Evolutionary conservation across 2,888 invertebrate genomes (phyloP).

Genomic region (Macropis europaea): DNA sequence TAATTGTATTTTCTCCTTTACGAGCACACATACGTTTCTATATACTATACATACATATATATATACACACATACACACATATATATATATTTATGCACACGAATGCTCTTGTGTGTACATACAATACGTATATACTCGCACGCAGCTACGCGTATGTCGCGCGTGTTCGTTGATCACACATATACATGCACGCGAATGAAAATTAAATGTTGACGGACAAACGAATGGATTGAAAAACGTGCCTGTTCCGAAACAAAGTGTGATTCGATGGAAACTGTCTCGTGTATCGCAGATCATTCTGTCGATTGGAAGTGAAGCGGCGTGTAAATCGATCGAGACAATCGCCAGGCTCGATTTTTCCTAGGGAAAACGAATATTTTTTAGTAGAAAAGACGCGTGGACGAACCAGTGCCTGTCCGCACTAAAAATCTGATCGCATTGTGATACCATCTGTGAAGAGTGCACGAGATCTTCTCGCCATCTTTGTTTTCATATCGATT

Average conservation of each 20-base stretch:
- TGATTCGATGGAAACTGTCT: slow-evolving; percentile 18
- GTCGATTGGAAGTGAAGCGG: slow-evolving; percentile 6
- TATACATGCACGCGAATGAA: slow-evolving; percentile 15
- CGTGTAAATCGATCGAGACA: slow-evolving; percentile 1
- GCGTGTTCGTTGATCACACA: no score
- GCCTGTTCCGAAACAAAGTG: slow-evolving; percentile 13
- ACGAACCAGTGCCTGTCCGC: slow-evolving; percentile 6
- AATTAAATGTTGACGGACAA: slow-evolving; percentile 14
- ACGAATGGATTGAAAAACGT: slow-evolving; percentile 24
- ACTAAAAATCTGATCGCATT: background rate
- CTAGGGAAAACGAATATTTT: background rate
- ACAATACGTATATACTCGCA: background rate
- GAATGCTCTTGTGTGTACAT: no score
- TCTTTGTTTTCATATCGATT: slow-evolving; percentile 54
- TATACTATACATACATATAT: background rate
- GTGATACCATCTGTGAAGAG: slow-evolving; percentile 48
- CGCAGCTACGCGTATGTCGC: background rate
- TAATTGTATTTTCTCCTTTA: slow-evolving; percentile 45
- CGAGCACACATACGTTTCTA: background rate
- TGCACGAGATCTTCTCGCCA: slow-evolving; percentile 50
- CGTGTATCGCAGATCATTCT: slow-evolving; percentile 15
- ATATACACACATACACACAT: background rate
- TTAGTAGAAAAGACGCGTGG: background rate
- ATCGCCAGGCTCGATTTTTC: background rate
- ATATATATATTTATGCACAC: background rate